Percentiles rank a stretch among this genome's conserved stretches.
Evolutionary conservation across 2,113 vertebrate genomes (phyloP).

Genomic region (Psammodynastes pulverulentus): DNA sequence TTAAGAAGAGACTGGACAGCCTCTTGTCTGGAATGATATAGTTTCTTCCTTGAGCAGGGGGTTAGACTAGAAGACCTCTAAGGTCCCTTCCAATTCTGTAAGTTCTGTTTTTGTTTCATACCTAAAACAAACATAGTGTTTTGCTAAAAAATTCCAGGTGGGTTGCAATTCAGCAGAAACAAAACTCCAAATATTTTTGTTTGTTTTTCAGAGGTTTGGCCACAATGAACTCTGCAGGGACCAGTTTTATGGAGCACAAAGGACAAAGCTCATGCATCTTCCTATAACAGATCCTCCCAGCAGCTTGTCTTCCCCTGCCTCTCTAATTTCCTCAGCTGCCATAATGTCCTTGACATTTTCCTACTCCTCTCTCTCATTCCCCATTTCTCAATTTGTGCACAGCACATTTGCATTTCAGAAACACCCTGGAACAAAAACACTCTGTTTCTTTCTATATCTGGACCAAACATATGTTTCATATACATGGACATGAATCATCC

Average conservation of each 20-base stretch:
- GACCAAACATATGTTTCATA: not conserved
- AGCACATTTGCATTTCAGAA: not conserved
- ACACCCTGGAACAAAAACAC: not conserved
- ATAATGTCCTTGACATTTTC: not conserved
- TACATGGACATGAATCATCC: not conserved
- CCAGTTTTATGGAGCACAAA: not conserved
- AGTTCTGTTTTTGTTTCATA: not conserved
- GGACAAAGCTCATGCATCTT: not conserved
- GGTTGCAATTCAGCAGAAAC: not conserved
- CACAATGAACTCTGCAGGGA: not conserved
- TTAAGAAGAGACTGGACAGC: not conserved
- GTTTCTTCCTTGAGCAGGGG: not conserved
- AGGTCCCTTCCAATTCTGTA: not conserved
- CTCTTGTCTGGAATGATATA: not conserved
- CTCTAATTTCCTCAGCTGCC: not conserved
- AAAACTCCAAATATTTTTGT: not conserved
- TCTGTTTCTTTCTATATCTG: not conserved
- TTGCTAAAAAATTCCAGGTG: not conserved
- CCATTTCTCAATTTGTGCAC: not conserved
- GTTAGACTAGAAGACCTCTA: not conserved
- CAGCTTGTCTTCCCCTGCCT: not conserved
- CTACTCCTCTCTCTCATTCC: not conserved
- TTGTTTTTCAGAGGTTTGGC: not conserved
- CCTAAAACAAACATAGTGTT: not conserved
- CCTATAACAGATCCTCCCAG: not conserved